phyloP scores from a whole-genome alignment of 2,797 vertebrate genomes.

The Notolabrus celidotus region DNA sequence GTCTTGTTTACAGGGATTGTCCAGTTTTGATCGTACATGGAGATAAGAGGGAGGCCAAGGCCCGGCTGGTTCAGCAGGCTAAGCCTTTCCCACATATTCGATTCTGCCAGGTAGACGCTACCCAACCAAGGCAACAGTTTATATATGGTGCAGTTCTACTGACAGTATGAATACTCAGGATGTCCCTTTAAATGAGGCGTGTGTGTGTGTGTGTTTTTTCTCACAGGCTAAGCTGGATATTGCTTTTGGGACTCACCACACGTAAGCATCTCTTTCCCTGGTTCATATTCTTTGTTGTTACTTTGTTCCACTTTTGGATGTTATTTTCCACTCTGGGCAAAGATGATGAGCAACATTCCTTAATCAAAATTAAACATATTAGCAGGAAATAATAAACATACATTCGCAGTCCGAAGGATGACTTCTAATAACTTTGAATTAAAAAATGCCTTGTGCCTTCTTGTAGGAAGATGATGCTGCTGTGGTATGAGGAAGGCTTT shows the following conservation, averaged over 20 bases:
- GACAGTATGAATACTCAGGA: not conserved
- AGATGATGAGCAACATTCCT: too few species aligned
- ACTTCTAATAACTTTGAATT: too few species aligned
- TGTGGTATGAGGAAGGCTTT: conserved; percentile 96
- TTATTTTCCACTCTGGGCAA: not conserved
- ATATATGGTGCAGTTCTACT: not conserved
- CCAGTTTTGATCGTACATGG: conserved; percentile 95
- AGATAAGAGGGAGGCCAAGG: conserved; percentile 95
- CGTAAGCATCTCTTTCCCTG: conserved; percentile 86
- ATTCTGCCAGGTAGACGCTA: conserved; percentile 92
- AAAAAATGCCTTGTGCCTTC: conserved; percentile 10
- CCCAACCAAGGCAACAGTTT: not conserved
- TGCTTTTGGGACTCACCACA: conserved; percentile 98
- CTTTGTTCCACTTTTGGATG: not conserved
- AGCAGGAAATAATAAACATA: too few species aligned
- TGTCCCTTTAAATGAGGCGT: not conserved
- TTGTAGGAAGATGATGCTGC: conserved; percentile 96
- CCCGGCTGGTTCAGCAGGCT: conserved; percentile 90
- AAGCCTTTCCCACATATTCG: conserved; percentile 90
- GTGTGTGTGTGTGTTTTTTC: conserved; percentile 49
- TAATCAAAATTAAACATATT: too few species aligned
- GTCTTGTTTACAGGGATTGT: conserved; percentile 83
- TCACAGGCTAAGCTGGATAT: conserved; percentile 96
- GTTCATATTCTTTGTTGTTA: not conserved
- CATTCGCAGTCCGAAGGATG: too few species aligned